Base-by-base conservation (phyloP, 2,113 vertebrate species). In the Mola mola region DNA sequence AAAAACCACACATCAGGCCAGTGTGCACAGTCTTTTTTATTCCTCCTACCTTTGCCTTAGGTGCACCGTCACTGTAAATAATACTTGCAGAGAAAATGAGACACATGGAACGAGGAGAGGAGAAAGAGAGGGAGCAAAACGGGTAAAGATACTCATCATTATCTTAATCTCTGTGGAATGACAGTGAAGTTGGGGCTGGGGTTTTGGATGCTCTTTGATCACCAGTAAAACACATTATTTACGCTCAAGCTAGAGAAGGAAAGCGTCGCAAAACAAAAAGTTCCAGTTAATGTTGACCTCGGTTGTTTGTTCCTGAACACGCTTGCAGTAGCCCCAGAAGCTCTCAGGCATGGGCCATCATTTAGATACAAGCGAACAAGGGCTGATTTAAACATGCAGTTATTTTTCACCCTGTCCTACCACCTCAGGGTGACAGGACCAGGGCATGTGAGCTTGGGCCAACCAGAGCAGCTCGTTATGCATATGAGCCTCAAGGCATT, bases 381-480 rank as follows among this genome's bases (percentile, higher is more conserved):
- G 85, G 80, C 72, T 74, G 82, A 83, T 89, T 85, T 79, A 87
- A 86, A 82, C 81, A 81, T 68, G 76, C 65, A 66, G 74, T 84
- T 86, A 81, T 83, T 88, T 85, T 89, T 78, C 81, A 66, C 78
- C 60, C 67, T 71, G 70, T 82, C 80, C 74, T 69, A 80, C 52
- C 83, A 85, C 85, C 82, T 81, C 81, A 47, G 84, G 87, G 86
- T 79, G 75, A 83, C 57, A 85, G 57, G 84, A 83, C 83, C 78
- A 81, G 83, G 84, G 79, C 89, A 88, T 88, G 87, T 88, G 87
- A 89, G 89, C 66, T 76, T 2, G 75, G 78, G 84, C 86, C 89
- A 90, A 89, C 82, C 83, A 84, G 83, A 83, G 87, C 84, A 87
- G 83, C 83, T 81, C 79, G 76, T 88, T 88, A 82, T 84, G 84